A percentile compares a stretch with the other conserved stretches of the same genome.
phyloP scores from a whole-genome alignment of 1,140 invertebrate species.

The Varroa destructor region DNA sequence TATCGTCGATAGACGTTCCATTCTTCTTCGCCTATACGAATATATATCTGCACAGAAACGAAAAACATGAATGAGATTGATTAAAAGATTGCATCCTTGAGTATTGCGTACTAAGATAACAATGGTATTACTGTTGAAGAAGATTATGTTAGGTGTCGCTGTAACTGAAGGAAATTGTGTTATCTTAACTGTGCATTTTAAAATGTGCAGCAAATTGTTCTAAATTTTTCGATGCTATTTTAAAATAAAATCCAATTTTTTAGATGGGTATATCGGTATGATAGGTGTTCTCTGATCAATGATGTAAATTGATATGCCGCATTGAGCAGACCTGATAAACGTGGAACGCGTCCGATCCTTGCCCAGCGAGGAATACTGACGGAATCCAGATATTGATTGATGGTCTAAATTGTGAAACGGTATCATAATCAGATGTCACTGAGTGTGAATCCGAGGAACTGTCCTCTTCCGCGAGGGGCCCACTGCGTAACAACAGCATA shows the following conservation, averaged over 20 bases:
- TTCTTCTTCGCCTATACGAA: conserved; percentile 69
- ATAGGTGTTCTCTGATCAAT: no score
- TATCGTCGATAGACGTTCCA: conserved; percentile 87
- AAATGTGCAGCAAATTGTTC: no score
- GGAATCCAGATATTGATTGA: conserved; percentile 80
- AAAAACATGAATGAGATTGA: neutral
- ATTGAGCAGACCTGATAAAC: conserved; percentile 59
- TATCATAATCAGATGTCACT: conserved; percentile 37
- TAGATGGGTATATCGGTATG: no score
- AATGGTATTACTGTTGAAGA: neutral
- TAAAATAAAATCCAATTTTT: no score
- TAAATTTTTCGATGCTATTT: no score
- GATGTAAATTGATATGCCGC: no score
- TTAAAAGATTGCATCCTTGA: conserved; percentile 3
- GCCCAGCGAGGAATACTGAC: conserved; percentile 69
- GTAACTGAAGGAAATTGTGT: no score
- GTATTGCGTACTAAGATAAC: neutral
- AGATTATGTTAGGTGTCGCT: neutral
- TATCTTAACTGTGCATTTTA: no score
- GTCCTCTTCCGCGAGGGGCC: conserved; percentile 9
- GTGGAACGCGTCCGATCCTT: conserved; percentile 57
- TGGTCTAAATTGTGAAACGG: conserved; percentile 37
- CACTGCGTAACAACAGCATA: neutral
- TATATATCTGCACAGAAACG: conserved; percentile 50
- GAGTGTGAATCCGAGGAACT: conserved; percentile 6